phyloP scores from a whole-genome alignment of 2,113 vertebrate genomes.

The Scomber scombrus region DNA sequence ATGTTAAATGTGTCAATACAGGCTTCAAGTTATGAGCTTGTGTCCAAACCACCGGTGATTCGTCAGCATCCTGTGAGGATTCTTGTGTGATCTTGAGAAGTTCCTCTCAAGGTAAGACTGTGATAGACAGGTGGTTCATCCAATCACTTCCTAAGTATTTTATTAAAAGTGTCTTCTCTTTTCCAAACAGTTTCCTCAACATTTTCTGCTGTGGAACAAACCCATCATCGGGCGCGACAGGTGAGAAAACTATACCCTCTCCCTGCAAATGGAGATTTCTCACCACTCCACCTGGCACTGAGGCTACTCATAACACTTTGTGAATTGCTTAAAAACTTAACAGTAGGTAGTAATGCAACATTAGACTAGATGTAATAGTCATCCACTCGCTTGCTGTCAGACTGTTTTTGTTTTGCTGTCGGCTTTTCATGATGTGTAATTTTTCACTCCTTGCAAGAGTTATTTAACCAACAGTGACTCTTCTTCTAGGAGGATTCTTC shows the following conservation, averaged over 20 bases:
- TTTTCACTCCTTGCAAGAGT: not conserved
- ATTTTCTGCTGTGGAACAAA: no score
- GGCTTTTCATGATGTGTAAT: slow-evolving; percentile 1
- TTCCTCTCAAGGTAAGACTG: no score
- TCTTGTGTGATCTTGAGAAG: no score
- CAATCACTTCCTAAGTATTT: no score
- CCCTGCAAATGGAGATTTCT: not conserved
- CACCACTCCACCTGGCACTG: not conserved
- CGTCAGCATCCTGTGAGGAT: no score
- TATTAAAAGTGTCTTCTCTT: no score
- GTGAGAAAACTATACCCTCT: no score
- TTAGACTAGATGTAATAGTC: not conserved
- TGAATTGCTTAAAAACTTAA: not conserved
- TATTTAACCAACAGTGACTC: not conserved
- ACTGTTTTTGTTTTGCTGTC: not conserved
- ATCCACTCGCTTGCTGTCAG: not conserved
- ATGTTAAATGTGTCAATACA: slow-evolving; percentile 1
- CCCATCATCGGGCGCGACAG: no score
- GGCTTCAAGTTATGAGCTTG: no score
- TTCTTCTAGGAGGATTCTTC: not conserved
- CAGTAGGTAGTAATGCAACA: not conserved
- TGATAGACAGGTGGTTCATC: no score
- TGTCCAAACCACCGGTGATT: no score
- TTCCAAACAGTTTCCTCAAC: not conserved
- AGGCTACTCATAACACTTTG: not conserved